Base-by-base conservation (phyloP, 2,113 vertebrate species). In the Corydoras sp. region DNA sequence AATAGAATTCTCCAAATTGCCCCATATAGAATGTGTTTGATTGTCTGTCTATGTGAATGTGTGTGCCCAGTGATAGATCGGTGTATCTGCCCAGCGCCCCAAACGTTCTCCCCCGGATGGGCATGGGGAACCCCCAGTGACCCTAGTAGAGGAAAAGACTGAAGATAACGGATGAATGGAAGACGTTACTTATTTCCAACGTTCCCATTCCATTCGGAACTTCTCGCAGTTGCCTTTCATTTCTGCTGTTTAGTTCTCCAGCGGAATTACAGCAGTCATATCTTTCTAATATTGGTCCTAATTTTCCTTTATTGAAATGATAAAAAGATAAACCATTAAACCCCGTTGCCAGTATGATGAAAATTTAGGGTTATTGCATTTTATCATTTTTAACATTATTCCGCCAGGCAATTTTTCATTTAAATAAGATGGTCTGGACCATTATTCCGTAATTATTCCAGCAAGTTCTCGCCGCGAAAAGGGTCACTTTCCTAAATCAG, bases 231-330 rank as follows among this genome's bases (percentile, higher is more conserved):
- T 69, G 79, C 72, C 69, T 66, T 65, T 62, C 50, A 43, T 43
- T 43, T 43, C 35, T 84, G 77, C 76, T 68, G 71, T 73, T 77
- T 64, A 80, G 61, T 66, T 53, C 79, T 81, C 60, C 78, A 72
- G 73, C 76, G 82, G 74, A 89, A 90, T 88, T 83, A 84, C 84
- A 85, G 85, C 86, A 86, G 88, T 89, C 89, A 93, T 85, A 80
- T 86, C 86, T 85, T 85, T 90, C 92, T 93, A 91, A 93, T 89
- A 93, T 91, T 90, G 87, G 88, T 84, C 81, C 88, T 93, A 91
- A 95, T 93, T 93, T 94, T 87, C 83, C 86, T 87, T 93, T 93
- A 92, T 94, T 94, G 93, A 92, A 91, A 88, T 92, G 91, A 93
- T 92, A 91, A 92, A 94, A 90, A 89, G 89, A 82, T 90, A 89